Base-by-base conservation (phyloP, 2,113 vertebrate species). In the Thunnus maccoyii region DNA sequence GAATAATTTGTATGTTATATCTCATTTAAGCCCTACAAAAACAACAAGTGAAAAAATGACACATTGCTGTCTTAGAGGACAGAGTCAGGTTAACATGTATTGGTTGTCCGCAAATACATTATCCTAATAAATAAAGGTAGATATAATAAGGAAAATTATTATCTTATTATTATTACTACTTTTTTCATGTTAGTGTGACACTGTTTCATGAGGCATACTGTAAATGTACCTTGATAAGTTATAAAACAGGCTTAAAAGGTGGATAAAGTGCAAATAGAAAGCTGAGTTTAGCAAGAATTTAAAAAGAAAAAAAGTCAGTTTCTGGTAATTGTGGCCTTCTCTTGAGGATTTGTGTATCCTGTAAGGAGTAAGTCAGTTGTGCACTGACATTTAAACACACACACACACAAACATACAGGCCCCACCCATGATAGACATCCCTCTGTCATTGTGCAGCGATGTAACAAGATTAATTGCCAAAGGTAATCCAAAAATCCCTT, bases 401-500 rank as follows among this genome's bases (percentile, higher is more conserved):
- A 72, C 61, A 25, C 70, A 55, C 50, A 10, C 25, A 25, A 1
- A 14, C 15, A n/a, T 44, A n/a, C 5, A 81, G 10, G 62, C 80
- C 55, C 54, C 73, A 17, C 80, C 65, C 54, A 80, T 3, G 1
- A 20, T 0, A 60, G 78, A 72, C 65, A n/a, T 14, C 71, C 76
- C 83, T 75, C 67, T 71, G 82, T 82, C 8, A 17, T 85, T 25
- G 74, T 52, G 41, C 83, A 68, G 73, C 78, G 9, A 51, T 76
- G 48, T 94, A 94, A 94, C 87, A 48, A 90, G 94, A 95, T 95
- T 93, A 94, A 92, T 91, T 92, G 88, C 74, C 77, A 72, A 88
- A 91, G 89, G 83, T 95, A 95, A 95, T 94, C 94, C 91, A 64
- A 48, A 92, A 93, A 94, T 93, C 93, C 93, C 86, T 55, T 13